phyloP scores from a whole-genome alignment of 2,113 vertebrate genomes.

The Tetraodon nigroviridis region DNA sequence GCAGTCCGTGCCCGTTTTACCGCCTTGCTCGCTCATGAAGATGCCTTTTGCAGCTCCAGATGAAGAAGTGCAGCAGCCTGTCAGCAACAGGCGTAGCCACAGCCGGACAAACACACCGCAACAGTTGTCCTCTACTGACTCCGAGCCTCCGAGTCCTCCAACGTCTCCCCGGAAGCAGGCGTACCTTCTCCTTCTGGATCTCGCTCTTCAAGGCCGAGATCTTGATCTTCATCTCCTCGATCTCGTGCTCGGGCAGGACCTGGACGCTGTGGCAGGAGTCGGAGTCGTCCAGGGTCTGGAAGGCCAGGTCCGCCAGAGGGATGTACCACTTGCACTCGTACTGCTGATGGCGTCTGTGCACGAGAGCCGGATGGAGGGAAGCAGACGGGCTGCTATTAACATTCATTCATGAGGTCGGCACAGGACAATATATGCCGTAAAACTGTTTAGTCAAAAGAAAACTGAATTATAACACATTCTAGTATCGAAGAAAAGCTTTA shows the following conservation, averaged over 20 bases:
- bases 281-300: slow-evolving; percentile 88
- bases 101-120: too few relatives aligned
- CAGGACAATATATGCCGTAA: background rate
- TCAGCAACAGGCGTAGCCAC: too few relatives aligned
- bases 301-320: slow-evolving; percentile 90
- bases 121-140: too few relatives aligned
- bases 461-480: too few relatives aligned
- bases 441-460: background rate
- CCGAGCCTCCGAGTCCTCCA: too few relatives aligned
- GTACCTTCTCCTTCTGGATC: slow-evolving; percentile 94
- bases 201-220: slow-evolving; percentile 94
- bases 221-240: slow-evolving; percentile 98
- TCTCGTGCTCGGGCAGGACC: slow-evolving; percentile 89
- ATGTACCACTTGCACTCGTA: slow-evolving; percentile 99
- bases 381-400: background rate
- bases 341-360: slow-evolving; percentile 87
- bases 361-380: background rate
- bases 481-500: too few relatives aligned
- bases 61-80: too few relatives aligned
- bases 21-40: too few relatives aligned
- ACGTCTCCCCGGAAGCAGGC: background rate
- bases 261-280: slow-evolving; percentile 89
- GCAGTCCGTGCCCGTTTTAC: too few relatives aligned
- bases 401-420: too few relatives aligned
- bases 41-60: too few relatives aligned